Conservation (phyloP, 92 coral and sea anemone genomes). For the Palythoa heliodiscus region DNA sequence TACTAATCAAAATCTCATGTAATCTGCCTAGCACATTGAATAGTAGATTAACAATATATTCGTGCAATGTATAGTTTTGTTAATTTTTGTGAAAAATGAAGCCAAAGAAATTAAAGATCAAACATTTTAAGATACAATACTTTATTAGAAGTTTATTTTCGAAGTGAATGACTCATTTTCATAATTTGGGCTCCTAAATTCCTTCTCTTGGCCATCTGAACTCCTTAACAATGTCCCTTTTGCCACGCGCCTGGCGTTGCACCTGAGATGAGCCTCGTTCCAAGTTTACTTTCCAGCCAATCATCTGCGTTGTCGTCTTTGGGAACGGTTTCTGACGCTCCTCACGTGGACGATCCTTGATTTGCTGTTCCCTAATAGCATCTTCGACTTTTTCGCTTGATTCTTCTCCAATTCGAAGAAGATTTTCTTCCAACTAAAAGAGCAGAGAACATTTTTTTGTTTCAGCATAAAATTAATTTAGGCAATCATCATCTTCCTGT, state of each 20-base stretch:
- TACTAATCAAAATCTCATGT: too few relatives aligned
- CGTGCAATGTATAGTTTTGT: too few relatives aligned
- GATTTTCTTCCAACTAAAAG: conserved; percentile 53
- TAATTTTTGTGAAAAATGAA: too few relatives aligned
- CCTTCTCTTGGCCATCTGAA: conserved; percentile 85
- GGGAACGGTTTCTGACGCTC: conserved; percentile 52
- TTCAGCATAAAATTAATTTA: background rate
- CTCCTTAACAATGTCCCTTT: conserved; percentile 67
- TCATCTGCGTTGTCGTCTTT: conserved; percentile 68
- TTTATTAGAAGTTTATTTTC: too few relatives aligned
- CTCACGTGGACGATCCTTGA: conserved; percentile 33
- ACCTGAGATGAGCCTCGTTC: conserved; percentile 35
- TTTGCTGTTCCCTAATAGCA: background rate
- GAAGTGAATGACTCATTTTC: too few relatives aligned
- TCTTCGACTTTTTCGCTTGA: conserved; percentile 23
- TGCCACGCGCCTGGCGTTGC: conserved; percentile 65
- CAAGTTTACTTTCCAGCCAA: conserved; percentile 70
- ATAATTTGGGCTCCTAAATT: conserved; percentile 24
- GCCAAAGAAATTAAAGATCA: too few relatives aligned
- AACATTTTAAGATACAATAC: too few relatives aligned
- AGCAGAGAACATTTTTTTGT: background rate
- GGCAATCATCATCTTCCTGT: background rate
- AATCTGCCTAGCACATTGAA: too few relatives aligned
- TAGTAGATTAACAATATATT: too few relatives aligned
- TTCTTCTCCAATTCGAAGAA: conserved; percentile 59